Conservation (phyloP, 2,113 vertebrate species). For the Pachyramphus minor region DNA sequence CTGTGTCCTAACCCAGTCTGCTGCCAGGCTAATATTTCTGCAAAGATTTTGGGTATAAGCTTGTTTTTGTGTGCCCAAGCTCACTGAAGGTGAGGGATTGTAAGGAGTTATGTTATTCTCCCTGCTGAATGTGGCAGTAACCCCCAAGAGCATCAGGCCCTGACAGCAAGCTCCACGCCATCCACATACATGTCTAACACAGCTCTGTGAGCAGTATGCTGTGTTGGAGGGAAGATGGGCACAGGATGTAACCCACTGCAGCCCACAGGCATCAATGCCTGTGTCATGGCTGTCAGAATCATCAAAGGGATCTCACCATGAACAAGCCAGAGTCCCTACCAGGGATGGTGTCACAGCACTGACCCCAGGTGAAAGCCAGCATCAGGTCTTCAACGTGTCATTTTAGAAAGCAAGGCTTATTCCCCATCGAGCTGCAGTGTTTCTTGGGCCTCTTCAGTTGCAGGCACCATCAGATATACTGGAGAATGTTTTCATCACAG, state of each 20-base stretch:
- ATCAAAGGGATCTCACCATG: accelerated
- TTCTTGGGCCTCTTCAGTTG: slow-evolving; percentile 9
- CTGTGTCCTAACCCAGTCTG: background rate
- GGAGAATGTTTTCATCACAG: slow-evolving; percentile 63
- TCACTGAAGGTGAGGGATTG: background rate
- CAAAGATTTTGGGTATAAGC: background rate
- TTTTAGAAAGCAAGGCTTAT: background rate
- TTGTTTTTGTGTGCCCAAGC: accelerated
- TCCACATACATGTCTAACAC: background rate
- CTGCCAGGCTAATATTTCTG: background rate
- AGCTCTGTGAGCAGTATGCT: accelerated
- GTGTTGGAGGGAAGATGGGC: background rate
- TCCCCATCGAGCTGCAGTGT: background rate
- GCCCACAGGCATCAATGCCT: background rate
- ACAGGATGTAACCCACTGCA: accelerated
- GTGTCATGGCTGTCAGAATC: background rate
- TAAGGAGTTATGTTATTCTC: background rate
- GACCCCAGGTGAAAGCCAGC: background rate
- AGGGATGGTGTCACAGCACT: background rate
- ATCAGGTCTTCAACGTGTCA: accelerated
- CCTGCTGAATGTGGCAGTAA: background rate
- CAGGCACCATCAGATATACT: background rate
- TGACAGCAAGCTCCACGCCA: background rate
- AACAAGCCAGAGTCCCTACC: background rate
- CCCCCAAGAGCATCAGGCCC: background rate